Evolutionary conservation across 2,113 vertebrate species (phyloP).

Genomic region (Melanerpes aurifrons): DNA sequence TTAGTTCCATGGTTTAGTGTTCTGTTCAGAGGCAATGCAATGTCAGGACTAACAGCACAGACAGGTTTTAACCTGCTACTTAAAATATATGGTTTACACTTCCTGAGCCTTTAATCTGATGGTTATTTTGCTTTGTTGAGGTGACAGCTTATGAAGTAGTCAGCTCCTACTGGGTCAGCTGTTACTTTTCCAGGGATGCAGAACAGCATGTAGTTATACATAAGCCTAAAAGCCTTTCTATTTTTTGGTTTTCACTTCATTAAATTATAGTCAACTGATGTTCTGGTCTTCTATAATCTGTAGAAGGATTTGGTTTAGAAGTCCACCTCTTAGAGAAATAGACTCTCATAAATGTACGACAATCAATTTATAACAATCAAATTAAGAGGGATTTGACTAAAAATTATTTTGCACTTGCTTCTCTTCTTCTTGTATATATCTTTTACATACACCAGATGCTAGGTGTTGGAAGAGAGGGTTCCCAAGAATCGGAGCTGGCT

Average conservation of each 20-base stretch:
- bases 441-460: neutral
- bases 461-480: neutral
- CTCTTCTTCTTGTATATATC: neutral
- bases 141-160: neutral
- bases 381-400: neutral
- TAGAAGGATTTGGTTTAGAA: constrained; percentile 34
- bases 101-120: neutral
- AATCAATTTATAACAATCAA: neutral
- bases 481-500: neutral
- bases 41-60: neutral
- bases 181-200: neutral
- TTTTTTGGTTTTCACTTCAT: neutral
- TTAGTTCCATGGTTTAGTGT: neutral
- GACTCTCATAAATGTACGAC: neutral
- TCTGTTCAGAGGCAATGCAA: neutral
- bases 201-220: neutral
- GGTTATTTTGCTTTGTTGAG: neutral
- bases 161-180: neutral
- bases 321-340: neutral
- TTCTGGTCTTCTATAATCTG: neutral
- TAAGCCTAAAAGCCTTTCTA: constrained; percentile 20
- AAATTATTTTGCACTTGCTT: neutral
- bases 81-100: neutral
- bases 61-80: neutral
- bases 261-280: neutral